Base-by-base conservation (phyloP, 1,140 invertebrate genomes). In the Drosophila saltans region DNA sequence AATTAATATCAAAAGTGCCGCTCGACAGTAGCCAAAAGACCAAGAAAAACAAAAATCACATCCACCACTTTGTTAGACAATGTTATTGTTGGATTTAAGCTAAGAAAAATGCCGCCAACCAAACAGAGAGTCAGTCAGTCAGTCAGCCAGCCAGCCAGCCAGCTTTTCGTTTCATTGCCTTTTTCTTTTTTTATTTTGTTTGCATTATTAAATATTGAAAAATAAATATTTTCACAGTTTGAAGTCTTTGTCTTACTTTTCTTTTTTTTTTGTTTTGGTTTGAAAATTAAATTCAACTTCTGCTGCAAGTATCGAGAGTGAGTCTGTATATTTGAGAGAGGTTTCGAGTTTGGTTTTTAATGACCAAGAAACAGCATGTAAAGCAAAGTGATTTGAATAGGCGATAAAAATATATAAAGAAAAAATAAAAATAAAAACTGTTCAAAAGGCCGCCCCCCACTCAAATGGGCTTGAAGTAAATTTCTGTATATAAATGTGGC, bases 131-230 rank as follows among this genome's bases (percentile, higher is more conserved):
- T 52, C 45, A n/a, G 41, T 4, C 41, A 24, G 45, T 48, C 16
- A 48, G 45, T 24, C 45, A 48, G 7, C 26, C 24, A 52, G 7
- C 24, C 8, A 48, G 33, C 6, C 33, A 48, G 2, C 24, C 16
- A 48, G 16, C 45, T 48, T 48, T 48, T 48, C 16, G 16, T 48
- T 48, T 48, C 16, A 36, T 36, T 48, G 45, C 45, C 24, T 52
- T 52, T 26, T 24, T 8, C 10, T 48, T 48, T 48, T 48, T 24
- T 24, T 48, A 24, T 52, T 52, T 24, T 52, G 65, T 71, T 61
- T 82, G 80, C 69, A 68, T 80, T 63, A 52, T 74, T 74, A 74
- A 74, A 74, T 66, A 74, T 72, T 74, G 16, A 74, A 74, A 66
- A 74, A 71, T 66, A 74, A 74, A 74, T 74, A 74, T 74, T 74